Evolutionary conservation across 2,113 vertebrate species (phyloP).

Genomic region (Nibea coibor): DNA sequence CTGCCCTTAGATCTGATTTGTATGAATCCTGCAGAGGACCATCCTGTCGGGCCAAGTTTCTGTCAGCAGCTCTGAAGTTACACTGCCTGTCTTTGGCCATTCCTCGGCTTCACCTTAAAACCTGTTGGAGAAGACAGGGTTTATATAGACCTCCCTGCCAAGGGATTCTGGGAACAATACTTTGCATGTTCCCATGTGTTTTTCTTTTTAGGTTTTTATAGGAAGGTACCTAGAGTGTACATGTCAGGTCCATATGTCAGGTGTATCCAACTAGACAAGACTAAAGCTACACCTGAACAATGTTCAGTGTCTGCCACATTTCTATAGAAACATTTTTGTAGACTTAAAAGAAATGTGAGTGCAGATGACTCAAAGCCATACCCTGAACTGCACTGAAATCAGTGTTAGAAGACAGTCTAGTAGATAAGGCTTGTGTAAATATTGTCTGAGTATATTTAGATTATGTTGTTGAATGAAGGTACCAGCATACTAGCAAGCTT

Average conservation of each 20-base stretch:
- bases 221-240: background rate
- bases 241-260: background rate
- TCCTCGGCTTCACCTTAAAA: constrained; percentile 32
- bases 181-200: constrained; percentile 6
- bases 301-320: constrained; percentile 20
- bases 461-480: constrained; percentile 68
- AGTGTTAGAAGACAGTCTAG: constrained; percentile 43
- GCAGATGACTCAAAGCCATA: constrained; percentile 35
- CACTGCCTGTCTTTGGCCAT: constrained; percentile 24
- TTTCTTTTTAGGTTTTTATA: constrained; percentile 1
- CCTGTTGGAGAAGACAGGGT: background rate
- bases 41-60: constrained; percentile 48
- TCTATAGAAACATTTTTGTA: constrained; percentile 31
- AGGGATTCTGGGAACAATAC: constrained; percentile 8
- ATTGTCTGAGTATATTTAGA: constrained; percentile 67
- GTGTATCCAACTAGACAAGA: constrained; percentile 4
- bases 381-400: constrained; percentile 38
- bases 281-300: constrained; percentile 29
- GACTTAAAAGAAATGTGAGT: constrained; percentile 24
- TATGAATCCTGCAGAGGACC: constrained; percentile 43
- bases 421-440: constrained; percentile 77
- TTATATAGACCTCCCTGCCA: background rate
- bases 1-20: constrained; percentile 20
- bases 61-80: constrained; percentile 60
- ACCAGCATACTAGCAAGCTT: constrained; percentile 63